A percentile compares a stretch with the other conserved stretches of the same genome.
These are phyloP conservation scores for Rallus limicola DNA, from an alignment of 2,113 vertebrate genomes.

Conservation along the genomic window DNA sequence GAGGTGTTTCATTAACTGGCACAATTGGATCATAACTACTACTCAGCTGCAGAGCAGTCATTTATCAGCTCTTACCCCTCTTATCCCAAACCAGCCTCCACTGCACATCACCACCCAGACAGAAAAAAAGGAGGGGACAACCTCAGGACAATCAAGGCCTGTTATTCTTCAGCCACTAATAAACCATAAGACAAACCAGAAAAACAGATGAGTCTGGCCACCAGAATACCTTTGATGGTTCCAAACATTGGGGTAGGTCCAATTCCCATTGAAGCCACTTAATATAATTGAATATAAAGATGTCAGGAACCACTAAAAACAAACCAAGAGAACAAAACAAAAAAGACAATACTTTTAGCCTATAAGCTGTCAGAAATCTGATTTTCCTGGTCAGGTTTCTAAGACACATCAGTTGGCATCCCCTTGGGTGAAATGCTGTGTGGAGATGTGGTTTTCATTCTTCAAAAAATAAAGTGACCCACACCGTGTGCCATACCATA, in stretches of 20 bases:
- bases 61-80: not conserved
- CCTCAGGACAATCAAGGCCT: not conserved
- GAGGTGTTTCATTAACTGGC: not conserved
- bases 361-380: not conserved
- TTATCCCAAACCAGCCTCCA: not conserved
- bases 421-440: not conserved
- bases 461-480: not conserved
- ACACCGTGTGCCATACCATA: accelerated
- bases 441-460: not conserved
- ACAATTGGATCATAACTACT: not conserved
- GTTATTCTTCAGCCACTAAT: not conserved
- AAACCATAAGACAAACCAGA: not conserved
- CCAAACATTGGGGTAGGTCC: not conserved
- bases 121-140: not conserved
- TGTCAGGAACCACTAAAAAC: not conserved
- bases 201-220: not conserved
- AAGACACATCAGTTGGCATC: not conserved
- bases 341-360: not conserved
- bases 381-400: not conserved
- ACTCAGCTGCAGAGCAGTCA: not conserved
- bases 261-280: not conserved
- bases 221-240: not conserved
- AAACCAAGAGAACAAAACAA: not conserved
- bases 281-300: not conserved
- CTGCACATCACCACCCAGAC: not conserved